Conservation (phyloP, 2,797 vertebrate species). For the Hephaestus fuliginosus region DNA sequence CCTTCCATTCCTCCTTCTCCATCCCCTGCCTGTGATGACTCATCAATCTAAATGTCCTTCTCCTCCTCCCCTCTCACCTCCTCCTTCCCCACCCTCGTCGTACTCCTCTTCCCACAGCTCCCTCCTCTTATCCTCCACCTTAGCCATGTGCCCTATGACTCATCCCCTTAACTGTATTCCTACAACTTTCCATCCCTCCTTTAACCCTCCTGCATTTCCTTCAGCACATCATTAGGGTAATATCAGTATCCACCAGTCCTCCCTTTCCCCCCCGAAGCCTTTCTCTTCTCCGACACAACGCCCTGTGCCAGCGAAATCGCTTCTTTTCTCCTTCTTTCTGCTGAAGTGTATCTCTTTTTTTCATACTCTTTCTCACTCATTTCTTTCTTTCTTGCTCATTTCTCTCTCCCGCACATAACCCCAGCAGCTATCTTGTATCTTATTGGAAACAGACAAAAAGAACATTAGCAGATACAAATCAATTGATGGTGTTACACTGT, state of each 20-base stretch:
- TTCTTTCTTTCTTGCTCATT: not conserved
- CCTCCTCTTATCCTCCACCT: slow-evolving; percentile 46
- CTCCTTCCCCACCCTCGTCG: slow-evolving; percentile 25
- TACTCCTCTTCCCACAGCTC: slow-evolving; percentile 33
- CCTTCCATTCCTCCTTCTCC: slow-evolving; percentile 25
- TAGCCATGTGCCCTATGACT: slow-evolving; percentile 50
- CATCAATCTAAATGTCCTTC: slow-evolving; percentile 70
- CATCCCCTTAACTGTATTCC: slow-evolving; percentile 50
- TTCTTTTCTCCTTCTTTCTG: slow-evolving; percentile 34
- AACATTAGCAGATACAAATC: slow-evolving; percentile 69
- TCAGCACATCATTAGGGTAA: slow-evolving; percentile 44
- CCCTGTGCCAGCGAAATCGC: slow-evolving; percentile 8
- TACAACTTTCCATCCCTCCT: slow-evolving; percentile 35
- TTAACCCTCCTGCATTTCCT: slow-evolving; percentile 39
- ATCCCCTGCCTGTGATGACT: slow-evolving; percentile 56
- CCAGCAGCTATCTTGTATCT: slow-evolving; percentile 46
- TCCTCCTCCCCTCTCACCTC: slow-evolving; percentile 35
- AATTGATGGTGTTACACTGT: slow-evolving; percentile 65
- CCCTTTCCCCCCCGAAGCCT: slow-evolving; percentile 16
- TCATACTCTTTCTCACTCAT: slow-evolving; percentile 6
- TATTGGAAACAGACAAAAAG: slow-evolving; percentile 67
- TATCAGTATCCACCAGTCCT: slow-evolving; percentile 51
- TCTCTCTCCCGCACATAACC: not conserved
- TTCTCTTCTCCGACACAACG: slow-evolving; percentile 32
- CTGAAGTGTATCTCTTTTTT: slow-evolving; percentile 27